Percentiles rank a stretch among this genome's conserved stretches.
Evolutionary conservation across 2,113 vertebrate species (phyloP).

Genomic region (Tinamus guttatus): DNA sequence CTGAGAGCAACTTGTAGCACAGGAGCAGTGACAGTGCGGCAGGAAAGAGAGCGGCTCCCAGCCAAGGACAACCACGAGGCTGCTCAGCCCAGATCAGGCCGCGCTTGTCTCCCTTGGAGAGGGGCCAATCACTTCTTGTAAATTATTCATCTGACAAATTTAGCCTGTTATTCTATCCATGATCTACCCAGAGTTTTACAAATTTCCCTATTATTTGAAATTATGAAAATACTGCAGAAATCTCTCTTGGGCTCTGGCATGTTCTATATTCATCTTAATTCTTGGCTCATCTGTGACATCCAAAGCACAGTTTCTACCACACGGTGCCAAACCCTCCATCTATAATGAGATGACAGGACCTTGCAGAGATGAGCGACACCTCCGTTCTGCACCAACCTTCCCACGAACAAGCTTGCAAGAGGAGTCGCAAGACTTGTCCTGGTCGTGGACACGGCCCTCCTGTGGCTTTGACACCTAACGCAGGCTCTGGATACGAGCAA

Average conservation of each 20-base stretch:
- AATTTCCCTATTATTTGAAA: slow-evolving; percentile 64
- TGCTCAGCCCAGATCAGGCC: slow-evolving; percentile 11
- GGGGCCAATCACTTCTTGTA: slow-evolving; percentile 41
- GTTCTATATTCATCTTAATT: slow-evolving; percentile 14
- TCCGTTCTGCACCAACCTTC: not conserved
- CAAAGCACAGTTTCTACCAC: not conserved
- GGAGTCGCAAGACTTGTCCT: not conserved
- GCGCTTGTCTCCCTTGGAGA: slow-evolving; percentile 2
- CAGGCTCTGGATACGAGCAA: not conserved
- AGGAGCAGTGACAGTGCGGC: not conserved
- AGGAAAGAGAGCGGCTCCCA: not conserved
- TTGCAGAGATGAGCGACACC: not conserved
- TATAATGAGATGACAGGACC: not conserved
- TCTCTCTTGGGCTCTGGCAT: not conserved
- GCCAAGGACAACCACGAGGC: not conserved
- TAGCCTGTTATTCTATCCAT: slow-evolving; percentile 56
- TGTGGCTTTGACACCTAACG: not conserved
- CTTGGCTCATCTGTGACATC: not conserved
- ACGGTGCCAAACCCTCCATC: not conserved
- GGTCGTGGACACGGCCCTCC: not conserved
- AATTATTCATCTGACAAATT: slow-evolving; percentile 68
- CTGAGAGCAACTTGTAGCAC: not conserved
- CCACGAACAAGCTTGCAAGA: not conserved
- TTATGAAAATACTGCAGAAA: slow-evolving; percentile 44
- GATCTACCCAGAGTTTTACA: slow-evolving; percentile 60